Evolutionary conservation across 2,888 invertebrate genomes (phyloP), one percentile per base, ranked within the genome.

Genomic region (Lutraria lutraria): DNA sequence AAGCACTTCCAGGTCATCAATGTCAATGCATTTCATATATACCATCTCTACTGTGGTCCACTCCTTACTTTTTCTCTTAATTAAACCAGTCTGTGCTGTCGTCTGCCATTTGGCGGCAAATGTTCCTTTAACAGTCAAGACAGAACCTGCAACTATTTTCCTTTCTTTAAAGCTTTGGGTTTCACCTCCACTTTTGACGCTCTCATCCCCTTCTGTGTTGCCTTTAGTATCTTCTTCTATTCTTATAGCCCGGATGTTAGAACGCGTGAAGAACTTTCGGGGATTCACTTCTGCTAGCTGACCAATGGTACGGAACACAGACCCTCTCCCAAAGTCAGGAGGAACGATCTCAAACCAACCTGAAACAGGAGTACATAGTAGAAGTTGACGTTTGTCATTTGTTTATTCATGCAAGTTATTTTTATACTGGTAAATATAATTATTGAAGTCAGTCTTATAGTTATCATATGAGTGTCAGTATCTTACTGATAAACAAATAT

Each of bases 281-380:
- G 95, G 94, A 94, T 94, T 93, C n/a, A 86, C 88, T 43, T 94
- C 93, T 0, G 95, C 94, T 3, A 95, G 86, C 81, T 95, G 94
- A 3, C 89, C 94, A 29, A 95, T 95, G 12, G 93, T 91, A n/a
- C 90, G 89, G 90, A 91, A 95, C 54, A 93, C 92, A 0, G 89
- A 83, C 13, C 92, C 93, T 25, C 95, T 91, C 0, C 93, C 93
- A 89, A 95, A 95, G 81, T 95, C 94, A 16, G 94, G 93, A 0
- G 95, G 95, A 0, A 95, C 94, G 12, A 95, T 81, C 86, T 95
- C 95, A 87, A 95, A 95, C 95, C 95, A 95, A 13, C 95, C 95
- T 95, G 83, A 31, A 88, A 83, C 10, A n/a, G n/a, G 1, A 60
- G 12, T 13, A 29, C 16, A 29, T 4, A 29, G 29, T 72, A 72